Evolutionary conservation across 1,140 invertebrate genomes (phyloP).

Genomic region (Pteromalus puparum): DNA sequence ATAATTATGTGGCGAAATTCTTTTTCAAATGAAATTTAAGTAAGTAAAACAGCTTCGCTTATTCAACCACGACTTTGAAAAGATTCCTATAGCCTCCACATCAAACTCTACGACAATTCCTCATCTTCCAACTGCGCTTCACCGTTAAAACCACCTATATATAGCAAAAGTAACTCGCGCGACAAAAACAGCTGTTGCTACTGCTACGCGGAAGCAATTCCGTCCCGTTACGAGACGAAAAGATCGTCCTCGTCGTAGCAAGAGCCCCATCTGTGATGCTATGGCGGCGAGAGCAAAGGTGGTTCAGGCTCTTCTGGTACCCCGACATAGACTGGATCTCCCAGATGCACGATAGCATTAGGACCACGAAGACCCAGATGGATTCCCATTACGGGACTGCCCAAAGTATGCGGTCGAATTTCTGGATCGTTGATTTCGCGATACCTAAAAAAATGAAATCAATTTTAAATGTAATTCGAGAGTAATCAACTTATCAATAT

Average conservation of each 20-base stretch:
- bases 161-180: neutral
- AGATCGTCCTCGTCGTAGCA: conserved; percentile 63
- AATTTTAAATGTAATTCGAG: conserved; percentile 1
- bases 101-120: too few species aligned
- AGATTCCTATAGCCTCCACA: too few species aligned
- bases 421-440: conserved; percentile 66
- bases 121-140: neutral
- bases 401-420: conserved; percentile 57
- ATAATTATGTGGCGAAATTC: too few species aligned
- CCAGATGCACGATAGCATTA: conserved; percentile 63
- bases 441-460: conserved; percentile 63
- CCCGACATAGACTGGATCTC: conserved; percentile 71
- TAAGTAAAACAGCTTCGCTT: too few species aligned
- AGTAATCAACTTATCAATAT: conserved; percentile 3
- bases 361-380: conserved; percentile 68
- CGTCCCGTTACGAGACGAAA: neutral
- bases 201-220: neutral
- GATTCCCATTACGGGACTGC: conserved; percentile 72
- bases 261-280: conserved; percentile 71
- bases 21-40: too few species aligned
- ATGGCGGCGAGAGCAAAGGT: conserved; percentile 62
- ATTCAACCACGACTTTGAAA: too few species aligned
- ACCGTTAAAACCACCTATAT: neutral
- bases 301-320: conserved; percentile 58
- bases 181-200: neutral